phyloP scores from a whole-genome alignment of 1,140 invertebrate genomes.

The Dryas iulia region DNA sequence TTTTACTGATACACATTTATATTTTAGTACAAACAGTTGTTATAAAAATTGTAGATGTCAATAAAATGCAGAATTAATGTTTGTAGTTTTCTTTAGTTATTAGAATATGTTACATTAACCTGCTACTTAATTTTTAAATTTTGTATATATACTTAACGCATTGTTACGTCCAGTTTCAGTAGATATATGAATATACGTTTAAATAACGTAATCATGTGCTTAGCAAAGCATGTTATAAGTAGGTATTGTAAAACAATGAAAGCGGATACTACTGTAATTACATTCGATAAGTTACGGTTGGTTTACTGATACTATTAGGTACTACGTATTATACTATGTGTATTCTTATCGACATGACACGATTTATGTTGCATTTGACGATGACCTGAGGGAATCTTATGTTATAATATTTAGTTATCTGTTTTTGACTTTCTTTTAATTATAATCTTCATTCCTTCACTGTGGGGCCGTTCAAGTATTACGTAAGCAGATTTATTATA shows the following conservation, averaged over 20 bases:
- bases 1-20: slow-evolving; percentile 76
- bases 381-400: too few relatives aligned
- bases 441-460: too few relatives aligned
- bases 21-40: slow-evolving; percentile 79
- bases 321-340: too few relatives aligned
- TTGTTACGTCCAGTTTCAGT: neutral
- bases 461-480: too few relatives aligned
- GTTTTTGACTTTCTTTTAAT: too few relatives aligned
- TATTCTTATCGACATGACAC: too few relatives aligned
- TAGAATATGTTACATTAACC: neutral
- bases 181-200: neutral
- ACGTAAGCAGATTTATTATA: too few relatives aligned
- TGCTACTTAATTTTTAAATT: too few relatives aligned
- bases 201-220: neutral
- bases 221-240: neutral
- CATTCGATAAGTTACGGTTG: neutral
- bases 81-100: slow-evolving; percentile 18
- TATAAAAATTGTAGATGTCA: slow-evolving; percentile 77
- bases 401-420: too few relatives aligned
- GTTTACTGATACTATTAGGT: neutral
- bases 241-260: slow-evolving; percentile 18
- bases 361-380: too few relatives aligned
- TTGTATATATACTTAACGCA: too few relatives aligned
- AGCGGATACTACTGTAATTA: slow-evolving; percentile 8
- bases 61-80: slow-evolving; percentile 52